Evolutionary conservation across 2,888 invertebrate species (phyloP).

Genomic region (Pseudococcus jackbeardsleyi): DNA sequence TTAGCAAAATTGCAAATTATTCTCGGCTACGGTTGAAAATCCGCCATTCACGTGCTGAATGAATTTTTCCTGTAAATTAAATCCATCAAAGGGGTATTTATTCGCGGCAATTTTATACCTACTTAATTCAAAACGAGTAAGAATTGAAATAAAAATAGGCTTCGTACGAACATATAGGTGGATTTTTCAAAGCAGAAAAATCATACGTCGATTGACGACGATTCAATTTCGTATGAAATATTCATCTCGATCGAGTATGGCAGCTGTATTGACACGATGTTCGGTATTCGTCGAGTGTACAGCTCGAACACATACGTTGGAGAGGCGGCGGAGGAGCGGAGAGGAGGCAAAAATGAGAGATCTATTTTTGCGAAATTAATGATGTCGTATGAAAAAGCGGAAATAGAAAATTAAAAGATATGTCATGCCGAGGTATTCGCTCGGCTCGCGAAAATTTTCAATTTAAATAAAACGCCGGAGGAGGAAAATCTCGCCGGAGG

Average conservation of each 20-base stretch:
- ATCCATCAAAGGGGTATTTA: not conserved
- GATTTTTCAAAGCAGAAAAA: not conserved
- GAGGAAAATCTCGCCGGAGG: not conserved
- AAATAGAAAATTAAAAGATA: slow-evolving; percentile 55
- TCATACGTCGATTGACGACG: not conserved
- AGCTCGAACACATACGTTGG: not conserved
- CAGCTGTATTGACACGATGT: not conserved
- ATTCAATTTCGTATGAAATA: slow-evolving; percentile 36
- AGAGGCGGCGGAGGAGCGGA: not conserved
- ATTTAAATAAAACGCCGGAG: slow-evolving; percentile 51
- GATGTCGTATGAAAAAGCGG: slow-evolving; percentile 53
- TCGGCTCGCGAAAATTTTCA: slow-evolving; percentile 37
- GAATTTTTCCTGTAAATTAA: not conserved
- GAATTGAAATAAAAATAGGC: not conserved
- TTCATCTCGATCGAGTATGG: slow-evolving; percentile 24
- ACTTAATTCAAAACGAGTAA: no score
- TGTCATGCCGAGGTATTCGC: slow-evolving; percentile 48
- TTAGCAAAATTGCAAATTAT: not conserved
- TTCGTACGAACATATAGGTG: not conserved
- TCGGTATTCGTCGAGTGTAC: not conserved
- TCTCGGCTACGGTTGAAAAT: not conserved
- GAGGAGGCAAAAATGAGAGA: not conserved
- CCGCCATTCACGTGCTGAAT: not conserved
- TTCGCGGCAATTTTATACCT: no score
- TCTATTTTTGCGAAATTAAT: slow-evolving; percentile 56